phyloP scores from a whole-genome alignment of 2,113 vertebrate species.

The Trogon surrucura region DNA sequence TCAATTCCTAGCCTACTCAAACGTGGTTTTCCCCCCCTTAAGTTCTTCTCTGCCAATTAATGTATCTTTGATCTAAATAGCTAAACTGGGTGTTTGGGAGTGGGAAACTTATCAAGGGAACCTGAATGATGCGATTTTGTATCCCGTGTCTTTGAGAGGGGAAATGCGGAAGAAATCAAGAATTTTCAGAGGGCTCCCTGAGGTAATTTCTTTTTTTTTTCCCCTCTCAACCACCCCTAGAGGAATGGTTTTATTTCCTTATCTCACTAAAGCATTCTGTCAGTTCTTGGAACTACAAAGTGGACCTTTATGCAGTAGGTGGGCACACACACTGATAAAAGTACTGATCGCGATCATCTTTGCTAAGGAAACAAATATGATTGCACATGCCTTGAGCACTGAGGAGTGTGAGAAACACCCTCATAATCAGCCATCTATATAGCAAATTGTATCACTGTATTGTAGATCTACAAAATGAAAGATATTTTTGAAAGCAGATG shows the following conservation, averaged over 20 bases:
- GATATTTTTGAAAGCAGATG: slow-evolving; percentile 14
- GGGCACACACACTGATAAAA: neutral
- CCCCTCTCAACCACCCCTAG: slow-evolving; percentile 1
- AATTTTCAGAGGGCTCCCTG: slow-evolving; percentile 44
- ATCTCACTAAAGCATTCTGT: slow-evolving; percentile 61
- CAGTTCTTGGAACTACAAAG: slow-evolving; percentile 55
- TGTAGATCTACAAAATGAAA: neutral
- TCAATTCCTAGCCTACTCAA: slow-evolving; percentile 28
- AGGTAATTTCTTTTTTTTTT: neutral
- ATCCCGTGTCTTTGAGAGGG: neutral
- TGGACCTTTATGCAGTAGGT: slow-evolving; percentile 44
- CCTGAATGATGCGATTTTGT: neutral
- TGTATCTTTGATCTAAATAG: slow-evolving; percentile 46
- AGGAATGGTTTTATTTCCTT: slow-evolving; percentile 38
- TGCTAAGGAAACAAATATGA: slow-evolving; percentile 41
- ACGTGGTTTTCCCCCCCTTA: neutral
- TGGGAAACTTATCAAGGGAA: slow-evolving; percentile 35
- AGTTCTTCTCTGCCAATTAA: slow-evolving; percentile 39
- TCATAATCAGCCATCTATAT: neutral
- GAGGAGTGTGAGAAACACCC: slow-evolving; percentile 5
- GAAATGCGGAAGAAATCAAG: slow-evolving; percentile 14
- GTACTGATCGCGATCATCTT: neutral
- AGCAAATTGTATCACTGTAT: slow-evolving; percentile 6
- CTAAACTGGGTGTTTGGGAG: slow-evolving; percentile 4
- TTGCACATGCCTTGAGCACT: neutral